These are phyloP conservation scores for Brachymystax lenok DNA, from an alignment of 2,797 vertebrate species.

Conservation along the genomic window DNA sequence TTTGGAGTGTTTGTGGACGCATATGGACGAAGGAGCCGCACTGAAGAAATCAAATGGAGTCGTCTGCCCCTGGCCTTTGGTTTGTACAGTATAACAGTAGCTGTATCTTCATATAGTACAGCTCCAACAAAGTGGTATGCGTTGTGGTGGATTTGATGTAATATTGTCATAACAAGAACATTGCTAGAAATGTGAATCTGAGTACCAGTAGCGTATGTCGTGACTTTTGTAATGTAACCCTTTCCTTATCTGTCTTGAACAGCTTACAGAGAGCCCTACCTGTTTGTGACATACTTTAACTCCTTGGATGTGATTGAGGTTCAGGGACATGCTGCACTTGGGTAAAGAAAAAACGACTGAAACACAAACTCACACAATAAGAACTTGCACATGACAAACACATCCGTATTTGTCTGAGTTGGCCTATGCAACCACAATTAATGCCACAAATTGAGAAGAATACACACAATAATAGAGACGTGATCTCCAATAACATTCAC, in stretches of 20 bases:
- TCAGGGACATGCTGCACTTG: constrained; percentile 83
- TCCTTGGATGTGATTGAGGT: constrained; percentile 90
- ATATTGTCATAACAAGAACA: background rate
- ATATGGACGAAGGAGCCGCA: constrained; percentile 85
- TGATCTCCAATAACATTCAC: too few species aligned
- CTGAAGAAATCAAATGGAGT: constrained; percentile 89
- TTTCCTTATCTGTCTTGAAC: constrained; percentile 27
- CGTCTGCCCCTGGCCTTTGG: constrained; percentile 88
- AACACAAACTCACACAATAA: too few species aligned
- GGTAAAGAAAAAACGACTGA: constrained; percentile 65
- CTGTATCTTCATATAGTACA: constrained; percentile 2
- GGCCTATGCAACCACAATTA: background rate
- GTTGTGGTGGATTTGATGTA: background rate
- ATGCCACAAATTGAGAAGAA: background rate
- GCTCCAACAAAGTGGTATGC: background rate
- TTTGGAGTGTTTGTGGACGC: constrained; percentile 90
- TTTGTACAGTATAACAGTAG: constrained; percentile 49
- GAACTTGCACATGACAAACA: background rate
- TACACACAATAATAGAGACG: background rate
- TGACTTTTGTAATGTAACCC: background rate
- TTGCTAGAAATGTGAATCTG: background rate
- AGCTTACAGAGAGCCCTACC: constrained; percentile 90
- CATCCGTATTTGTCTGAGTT: background rate
- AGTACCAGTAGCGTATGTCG: background rate
- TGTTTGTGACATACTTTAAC: constrained; percentile 91